Base-by-base conservation (phyloP, 2,888 invertebrate species). In the Resseliella maxima region DNA sequence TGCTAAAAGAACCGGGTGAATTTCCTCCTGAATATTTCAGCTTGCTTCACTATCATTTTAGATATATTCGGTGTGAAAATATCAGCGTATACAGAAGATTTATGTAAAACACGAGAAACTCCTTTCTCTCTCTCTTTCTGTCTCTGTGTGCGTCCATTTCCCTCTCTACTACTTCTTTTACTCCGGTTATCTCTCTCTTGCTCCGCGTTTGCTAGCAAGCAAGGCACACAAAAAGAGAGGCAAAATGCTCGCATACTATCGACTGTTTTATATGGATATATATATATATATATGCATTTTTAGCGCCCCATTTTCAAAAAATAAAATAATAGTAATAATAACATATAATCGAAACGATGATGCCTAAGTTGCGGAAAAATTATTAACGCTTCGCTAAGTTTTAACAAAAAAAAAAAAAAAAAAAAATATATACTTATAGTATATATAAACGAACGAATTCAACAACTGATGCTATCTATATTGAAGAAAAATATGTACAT, bases 291-390 rank as follows among this genome's bases (percentile, higher is more conserved):
- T 83, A 83, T 83, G 83, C 38, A 38, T 38, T 38, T 36, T 83
- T 83, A 83, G 83, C 83, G 83, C 83, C 83, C 83, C 83, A 83
- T 83, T 83, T 83, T 83, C 83, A 24, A 83, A 83, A 83, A 38
- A 83, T 83, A 83, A 83, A 83, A 83, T 83, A 83, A 83, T 38
- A 83, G 83, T 83, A 83, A 38, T 83, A 83, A 83, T 38, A 81
- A 81, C 36, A 81, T 36, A 81, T 36, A 83, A 83, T 83, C 83
- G 83, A 83, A 83, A 83, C 83, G 83, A 83, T 83, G 83, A 83
- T 83, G 83, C 83, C 83, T 83, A 83, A 83, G 83, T 83, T 83
- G 83, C 83, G 83, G 83, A 83, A 83, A 83, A 83, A 83, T 83
- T 83, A 83, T 83, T 83, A 83, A 83, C 83, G 38, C 83, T 83